These are phyloP conservation scores for Operophtera brumata DNA, from an alignment of 2,888 invertebrate species.

Conservation along the genomic window DNA sequence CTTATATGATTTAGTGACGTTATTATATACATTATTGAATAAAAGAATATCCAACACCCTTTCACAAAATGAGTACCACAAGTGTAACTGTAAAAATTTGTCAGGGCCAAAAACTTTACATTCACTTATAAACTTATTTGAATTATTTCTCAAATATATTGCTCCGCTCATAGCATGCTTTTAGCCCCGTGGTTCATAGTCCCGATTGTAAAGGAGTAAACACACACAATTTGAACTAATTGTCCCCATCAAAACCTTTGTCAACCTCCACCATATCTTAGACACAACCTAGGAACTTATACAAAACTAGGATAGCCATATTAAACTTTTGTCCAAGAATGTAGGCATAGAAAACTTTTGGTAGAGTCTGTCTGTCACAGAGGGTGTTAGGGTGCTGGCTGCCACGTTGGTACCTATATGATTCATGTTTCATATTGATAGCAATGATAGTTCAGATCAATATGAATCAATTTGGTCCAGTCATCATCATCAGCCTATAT, in stretches of 20 bases:
- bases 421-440: too few species aligned
- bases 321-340: conserved; percentile 1
- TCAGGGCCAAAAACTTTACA: conserved; percentile 1
- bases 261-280: conserved; percentile 8
- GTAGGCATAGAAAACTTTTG: neutral
- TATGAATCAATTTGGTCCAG: too few species aligned
- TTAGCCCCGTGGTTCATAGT: conserved; percentile 6
- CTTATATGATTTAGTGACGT: too few species aligned
- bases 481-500: too few species aligned
- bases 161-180: conserved; percentile 6
- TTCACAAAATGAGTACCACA: conserved; percentile 6
- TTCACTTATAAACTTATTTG: neutral
- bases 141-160: neutral
- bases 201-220: conserved; percentile 1
- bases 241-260: conserved; percentile 4
- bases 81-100: neutral
- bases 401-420: too few species aligned
- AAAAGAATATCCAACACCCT: neutral
- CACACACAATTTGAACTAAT: conserved; percentile 7
- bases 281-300: conserved; percentile 1
- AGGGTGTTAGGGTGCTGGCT: too few species aligned
- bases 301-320: conserved; percentile 12
- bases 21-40: neutral
- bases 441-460: too few species aligned
- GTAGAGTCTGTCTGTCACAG: too few species aligned